Base-by-base conservation (phyloP, 2,888 invertebrate species). In the Oligia latruncula region DNA sequence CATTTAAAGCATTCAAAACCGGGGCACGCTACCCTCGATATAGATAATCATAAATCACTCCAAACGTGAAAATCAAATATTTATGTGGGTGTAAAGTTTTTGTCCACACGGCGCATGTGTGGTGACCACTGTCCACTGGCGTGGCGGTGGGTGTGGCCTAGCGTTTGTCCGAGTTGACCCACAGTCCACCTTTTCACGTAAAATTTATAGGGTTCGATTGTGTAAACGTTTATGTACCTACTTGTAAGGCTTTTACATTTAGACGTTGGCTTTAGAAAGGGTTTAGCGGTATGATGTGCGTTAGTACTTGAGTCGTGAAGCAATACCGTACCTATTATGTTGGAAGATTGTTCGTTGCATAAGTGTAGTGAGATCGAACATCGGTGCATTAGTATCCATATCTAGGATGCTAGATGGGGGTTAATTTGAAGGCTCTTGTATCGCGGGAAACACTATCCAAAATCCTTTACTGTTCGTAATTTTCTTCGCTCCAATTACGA, bases 91-190 rank as follows among this genome's bases (percentile, higher is more conserved):
- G 95, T 94, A 90, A 92, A 92, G 82, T 87, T 92, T 93, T 91
- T 92, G 92, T 93, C 85, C 85, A 94, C 83, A 85, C 85, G 74
- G 96, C 96, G 96, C 96, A 96, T 96, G 96, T 95, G 94, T 94
- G 85, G 88, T 96, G 96, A 96, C 96, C 96, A 96, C 88, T 96
- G 96, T 95, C 96, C 96, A 95, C 90, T 96, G 89, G 90, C 93
- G 91, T 76, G 88, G 84, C 91, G 87, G 95, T 94, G 96, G 95
- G 96, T 93, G 96, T 92, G 94, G 95, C 95, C 78, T 82, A 87
- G 83, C 85, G 86, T 89, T 89, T 90, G 89, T 89, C 83, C 90
- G 86, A 87, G 83, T 86, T 89, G 86, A 89, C 90, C 91, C 91
- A 91, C 84, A 87, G 91, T 91, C 88, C 89, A 89, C 74, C 84